These are phyloP conservation scores for Halisarca cf. caerulea DNA, from an alignment of 37 sponge, comb jelly and placozoan genomes.

Conservation along the genomic window DNA sequence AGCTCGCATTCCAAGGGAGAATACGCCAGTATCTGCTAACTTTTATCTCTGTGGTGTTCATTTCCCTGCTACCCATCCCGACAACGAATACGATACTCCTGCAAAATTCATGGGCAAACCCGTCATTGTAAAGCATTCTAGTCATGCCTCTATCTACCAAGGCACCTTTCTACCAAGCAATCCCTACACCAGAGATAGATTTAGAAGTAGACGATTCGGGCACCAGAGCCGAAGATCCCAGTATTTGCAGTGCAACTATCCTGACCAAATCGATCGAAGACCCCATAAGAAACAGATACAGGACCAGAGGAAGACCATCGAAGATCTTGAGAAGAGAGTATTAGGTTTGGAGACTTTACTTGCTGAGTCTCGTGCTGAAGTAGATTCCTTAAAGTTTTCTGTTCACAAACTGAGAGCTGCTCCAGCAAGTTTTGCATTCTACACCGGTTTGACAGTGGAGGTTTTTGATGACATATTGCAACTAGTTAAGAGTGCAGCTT, in stretches of 20 bases:
- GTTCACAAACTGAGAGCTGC: slow-evolving; percentile 2
- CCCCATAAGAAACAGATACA: background rate
- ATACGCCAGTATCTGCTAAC: slow-evolving; percentile 18
- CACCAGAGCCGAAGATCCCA: background rate
- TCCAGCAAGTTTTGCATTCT: slow-evolving; percentile 12
- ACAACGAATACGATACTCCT: background rate
- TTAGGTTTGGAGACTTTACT: slow-evolving; percentile 18
- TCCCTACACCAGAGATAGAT: background rate
- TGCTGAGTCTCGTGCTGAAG: background rate
- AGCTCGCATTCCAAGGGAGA: slow-evolving; percentile 19
- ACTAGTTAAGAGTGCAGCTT: slow-evolving; percentile 2
- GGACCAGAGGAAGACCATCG: slow-evolving; percentile 2
- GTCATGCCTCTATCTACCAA: slow-evolving; percentile 20
- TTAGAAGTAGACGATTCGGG: no score
- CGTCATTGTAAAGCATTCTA: background rate
- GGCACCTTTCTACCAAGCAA: background rate
- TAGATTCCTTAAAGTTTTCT: slow-evolving; percentile 15
- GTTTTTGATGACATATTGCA: slow-evolving; percentile 11
- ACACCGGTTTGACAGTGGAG: slow-evolving; percentile 24
- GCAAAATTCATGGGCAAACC: slow-evolving; percentile 2
- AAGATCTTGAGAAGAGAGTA: slow-evolving; percentile 9
- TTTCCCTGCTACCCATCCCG: slow-evolving; percentile 9
- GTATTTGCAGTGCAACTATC: background rate
- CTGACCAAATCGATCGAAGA: background rate
- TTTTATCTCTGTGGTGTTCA: slow-evolving; percentile 28